phyloP scores from a whole-genome alignment of 2,113 vertebrate species.

The Grus americana region DNA sequence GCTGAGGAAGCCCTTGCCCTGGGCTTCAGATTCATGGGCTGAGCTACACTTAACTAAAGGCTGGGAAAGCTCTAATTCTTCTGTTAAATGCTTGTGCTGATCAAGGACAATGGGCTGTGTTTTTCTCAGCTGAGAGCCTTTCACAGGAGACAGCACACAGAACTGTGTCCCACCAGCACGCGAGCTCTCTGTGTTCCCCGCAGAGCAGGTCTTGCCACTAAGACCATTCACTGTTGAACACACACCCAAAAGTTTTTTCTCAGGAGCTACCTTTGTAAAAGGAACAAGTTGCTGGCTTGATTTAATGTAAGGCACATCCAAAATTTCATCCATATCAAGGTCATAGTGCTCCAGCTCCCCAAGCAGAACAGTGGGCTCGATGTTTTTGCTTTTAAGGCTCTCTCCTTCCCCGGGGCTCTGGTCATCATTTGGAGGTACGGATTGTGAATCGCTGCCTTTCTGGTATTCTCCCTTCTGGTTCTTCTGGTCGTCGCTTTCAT shows the following conservation, averaged over 20 bases:
- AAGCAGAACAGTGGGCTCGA: constrained; percentile 69
- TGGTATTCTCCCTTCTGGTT: constrained; percentile 77
- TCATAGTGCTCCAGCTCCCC: constrained; percentile 97
- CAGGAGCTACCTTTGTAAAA: constrained; percentile 82
- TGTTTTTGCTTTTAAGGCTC: constrained; percentile 73
- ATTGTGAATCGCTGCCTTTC: constrained; percentile 76
- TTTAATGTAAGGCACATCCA: constrained; percentile 98
- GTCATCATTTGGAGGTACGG: constrained; percentile 53
- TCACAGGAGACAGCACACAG: constrained; percentile 90
- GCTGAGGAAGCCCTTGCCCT: constrained; percentile 77
- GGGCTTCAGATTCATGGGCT: constrained; percentile 74
- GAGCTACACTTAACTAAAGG: constrained; percentile 78
- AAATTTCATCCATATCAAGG: constrained; percentile 98
- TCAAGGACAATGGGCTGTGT: constrained; percentile 81
- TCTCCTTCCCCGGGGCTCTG: constrained; percentile 65
- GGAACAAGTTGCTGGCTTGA: constrained; percentile 88
- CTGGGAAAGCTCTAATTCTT: constrained; percentile 74
- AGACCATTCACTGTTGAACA: constrained; percentile 75
- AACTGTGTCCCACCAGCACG: constrained; percentile 74
- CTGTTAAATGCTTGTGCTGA: constrained; percentile 78
- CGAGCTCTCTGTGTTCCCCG: constrained; percentile 76
- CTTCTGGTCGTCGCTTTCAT: constrained; percentile 83
- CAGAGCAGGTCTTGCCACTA: constrained; percentile 72
- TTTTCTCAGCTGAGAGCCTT: constrained; percentile 89
- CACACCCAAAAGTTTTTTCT: constrained; percentile 77